Conservation (phyloP, 2,797 vertebrate species). For the Amazona finschi region DNA sequence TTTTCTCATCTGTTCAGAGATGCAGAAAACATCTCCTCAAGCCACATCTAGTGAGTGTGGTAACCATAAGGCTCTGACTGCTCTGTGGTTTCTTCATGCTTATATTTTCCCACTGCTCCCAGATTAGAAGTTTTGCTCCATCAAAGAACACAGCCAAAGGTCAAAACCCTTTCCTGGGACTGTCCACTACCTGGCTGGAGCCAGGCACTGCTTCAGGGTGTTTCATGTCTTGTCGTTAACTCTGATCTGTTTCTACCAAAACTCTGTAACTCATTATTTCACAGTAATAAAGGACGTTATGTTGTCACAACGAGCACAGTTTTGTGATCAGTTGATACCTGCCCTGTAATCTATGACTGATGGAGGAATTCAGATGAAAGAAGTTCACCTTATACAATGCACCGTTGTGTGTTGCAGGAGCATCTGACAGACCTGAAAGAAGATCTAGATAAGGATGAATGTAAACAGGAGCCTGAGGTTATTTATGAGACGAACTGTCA, state of each 20-base stretch:
- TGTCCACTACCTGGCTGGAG: neutral
- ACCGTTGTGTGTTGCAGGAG: constrained; percentile 80
- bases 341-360: constrained; percentile 41
- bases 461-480: constrained; percentile 94
- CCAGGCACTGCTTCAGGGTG: neutral
- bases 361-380: constrained; percentile 37
- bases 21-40: neutral
- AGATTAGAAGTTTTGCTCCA: neutral
- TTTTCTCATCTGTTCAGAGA: neutral
- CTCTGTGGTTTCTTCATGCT: neutral
- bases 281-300: neutral
- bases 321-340: constrained; percentile 23
- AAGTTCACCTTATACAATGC: constrained; percentile 29
- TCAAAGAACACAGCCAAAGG: neutral
- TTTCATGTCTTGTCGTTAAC: neutral
- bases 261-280: constrained; percentile 8
- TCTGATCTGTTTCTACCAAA: neutral
- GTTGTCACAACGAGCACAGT: neutral
- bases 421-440: constrained; percentile 90
- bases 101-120: neutral
- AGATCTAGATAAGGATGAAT: constrained; percentile 95
- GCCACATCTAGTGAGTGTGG: neutral
- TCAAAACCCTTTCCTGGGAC: neutral
- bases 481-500: constrained; percentile 97
- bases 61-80: neutral